Conservation (phyloP, 2,797 vertebrate species). For the Oryzias sinensis region DNA sequence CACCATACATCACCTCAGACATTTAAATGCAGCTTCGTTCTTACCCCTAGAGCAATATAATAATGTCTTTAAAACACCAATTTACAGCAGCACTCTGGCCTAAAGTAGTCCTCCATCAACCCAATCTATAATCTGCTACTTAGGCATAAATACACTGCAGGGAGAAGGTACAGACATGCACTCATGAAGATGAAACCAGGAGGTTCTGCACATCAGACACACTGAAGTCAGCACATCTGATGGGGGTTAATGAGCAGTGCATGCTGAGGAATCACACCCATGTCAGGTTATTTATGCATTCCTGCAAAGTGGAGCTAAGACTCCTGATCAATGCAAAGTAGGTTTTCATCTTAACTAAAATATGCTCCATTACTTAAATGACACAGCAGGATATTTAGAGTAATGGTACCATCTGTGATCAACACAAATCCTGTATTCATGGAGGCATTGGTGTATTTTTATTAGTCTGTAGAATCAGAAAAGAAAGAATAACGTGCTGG, state of each 20-base stretch:
- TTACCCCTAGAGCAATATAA: constrained; percentile 24
- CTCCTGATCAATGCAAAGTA: constrained; percentile 64
- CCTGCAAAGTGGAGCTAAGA: constrained; percentile 30
- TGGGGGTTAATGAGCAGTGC: constrained; percentile 40
- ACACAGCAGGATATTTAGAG: constrained; percentile 39
- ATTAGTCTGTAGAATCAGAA: constrained; percentile 16
- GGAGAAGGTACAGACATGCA: constrained; percentile 33
- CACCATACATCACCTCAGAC: constrained; percentile 13
- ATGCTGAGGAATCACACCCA: constrained; percentile 27
- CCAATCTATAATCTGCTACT: constrained; percentile 61
- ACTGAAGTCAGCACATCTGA: constrained; percentile 65
- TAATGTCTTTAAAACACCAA: constrained; percentile 29
- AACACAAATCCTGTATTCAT: constrained; percentile 30
- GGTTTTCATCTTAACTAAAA: constrained; percentile 59
- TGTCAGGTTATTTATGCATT: constrained; percentile 47
- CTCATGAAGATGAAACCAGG: constrained; percentile 59
- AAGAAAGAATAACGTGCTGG: constrained; percentile 10
- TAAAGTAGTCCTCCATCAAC: constrained; percentile 32
- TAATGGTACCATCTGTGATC: constrained; percentile 43
- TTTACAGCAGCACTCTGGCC: constrained; percentile 31
- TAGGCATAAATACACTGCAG: constrained; percentile 48
- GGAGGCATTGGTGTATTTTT: constrained; percentile 45
- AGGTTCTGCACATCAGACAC: constrained; percentile 33
- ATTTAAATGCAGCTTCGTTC: constrained; percentile 9
- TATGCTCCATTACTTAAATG: constrained; percentile 60